Evolutionary conservation across 1,140 invertebrate genomes (phyloP), one percentile per base, ranked within the genome.

Genomic region (Calephelis virginiensis): DNA sequence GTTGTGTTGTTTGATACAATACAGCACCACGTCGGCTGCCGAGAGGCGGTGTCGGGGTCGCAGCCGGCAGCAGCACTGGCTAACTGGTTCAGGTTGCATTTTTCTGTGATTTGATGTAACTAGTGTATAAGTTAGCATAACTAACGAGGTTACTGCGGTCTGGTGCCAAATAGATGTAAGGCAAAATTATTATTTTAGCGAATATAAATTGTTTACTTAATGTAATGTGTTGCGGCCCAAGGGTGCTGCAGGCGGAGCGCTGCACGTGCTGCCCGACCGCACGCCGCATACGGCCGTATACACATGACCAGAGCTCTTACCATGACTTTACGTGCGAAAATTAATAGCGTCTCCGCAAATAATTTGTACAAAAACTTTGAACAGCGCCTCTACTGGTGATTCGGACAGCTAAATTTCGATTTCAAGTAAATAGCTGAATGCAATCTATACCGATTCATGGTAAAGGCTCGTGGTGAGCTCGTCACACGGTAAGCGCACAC

Each of bases 121-220:
- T 64, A 64, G 47, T 49, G 5, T 50, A 8, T 64, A 64, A 53
- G 48, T 38, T 53, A 53, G 49, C 49, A 10, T 53, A 53, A 53
- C 9, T 53, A 53, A 17, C 49, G 14, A 53, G 10, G 13, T 53
- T 17, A 53, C 49, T 64, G 48, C 50, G 50, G 17, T 48, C 60
- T 72, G 75, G 82, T 84, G 82, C 81, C 81, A 83, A 82, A 82
- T 86, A 84, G 78, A 64, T 76, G 70, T 76, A 81, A 78, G 76
- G 61, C 45, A 48, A 53, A 28, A 28, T 28, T 43, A 43, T 43
- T 53, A 10, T 53, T 28, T 53, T 53, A 53, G 49, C 49, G 9
- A 53, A 53, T 53, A 53, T 53, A 17, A 28, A n/a, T 53, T 28
- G 48, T 46, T 53, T 48, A 62, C 64, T 47, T 53, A 56, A 65